Evolutionary conservation across 2,797 vertebrate genomes (phyloP).

Genomic region (Heterohyrax brucei): DNA sequence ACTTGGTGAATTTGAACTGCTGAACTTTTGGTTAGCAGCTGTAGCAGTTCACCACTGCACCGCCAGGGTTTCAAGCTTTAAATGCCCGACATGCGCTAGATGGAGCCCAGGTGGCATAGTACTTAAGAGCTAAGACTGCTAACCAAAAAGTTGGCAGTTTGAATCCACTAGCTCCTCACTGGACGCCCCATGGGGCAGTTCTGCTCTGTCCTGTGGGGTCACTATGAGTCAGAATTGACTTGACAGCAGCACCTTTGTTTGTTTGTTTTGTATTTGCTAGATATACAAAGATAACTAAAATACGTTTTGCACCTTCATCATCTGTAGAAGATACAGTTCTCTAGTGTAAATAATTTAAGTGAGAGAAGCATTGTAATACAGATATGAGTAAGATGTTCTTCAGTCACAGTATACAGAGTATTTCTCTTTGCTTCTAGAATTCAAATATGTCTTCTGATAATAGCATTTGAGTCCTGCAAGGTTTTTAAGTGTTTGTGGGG

Average conservation of each 20-base stretch:
- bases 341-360: not conserved
- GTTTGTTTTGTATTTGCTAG: not conserved
- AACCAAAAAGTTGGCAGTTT: too few relatives aligned
- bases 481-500: not conserved
- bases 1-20: too few relatives aligned
- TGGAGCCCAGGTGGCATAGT: too few relatives aligned
- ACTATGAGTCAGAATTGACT: too few relatives aligned
- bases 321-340: not conserved
- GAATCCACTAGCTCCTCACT: too few relatives aligned
- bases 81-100: not conserved
- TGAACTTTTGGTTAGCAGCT: too few relatives aligned
- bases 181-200: too few relatives aligned
- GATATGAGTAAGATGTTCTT: not conserved
- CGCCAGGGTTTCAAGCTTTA: not conserved
- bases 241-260: too few relatives aligned
- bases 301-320: not conserved
- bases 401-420: not conserved
- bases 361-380: not conserved
- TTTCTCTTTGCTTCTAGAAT: not conserved
- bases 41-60: too few relatives aligned
- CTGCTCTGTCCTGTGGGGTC: too few relatives aligned
- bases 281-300: not conserved
- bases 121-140: too few relatives aligned
- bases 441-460: not conserved
- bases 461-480: not conserved